Evolutionary conservation across 2,113 vertebrate species (phyloP), one percentile per base, ranked within the genome.

Genomic region (Aix galericulata): DNA sequence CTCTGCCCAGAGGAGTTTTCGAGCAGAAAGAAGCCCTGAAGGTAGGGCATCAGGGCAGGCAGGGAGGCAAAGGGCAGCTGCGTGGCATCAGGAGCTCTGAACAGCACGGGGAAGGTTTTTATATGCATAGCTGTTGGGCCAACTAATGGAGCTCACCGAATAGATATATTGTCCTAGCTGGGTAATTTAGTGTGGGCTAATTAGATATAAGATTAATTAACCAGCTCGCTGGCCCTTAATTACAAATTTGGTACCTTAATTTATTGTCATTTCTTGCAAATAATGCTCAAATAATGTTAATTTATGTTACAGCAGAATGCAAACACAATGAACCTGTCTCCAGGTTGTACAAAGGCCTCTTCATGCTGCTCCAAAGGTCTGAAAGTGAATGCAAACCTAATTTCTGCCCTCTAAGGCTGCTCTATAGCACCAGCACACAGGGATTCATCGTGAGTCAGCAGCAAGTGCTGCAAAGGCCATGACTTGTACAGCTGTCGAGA

Each of bases 131-230:
- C 68, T 82, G 60, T 52, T 93, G 91, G n/a, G 25, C 46, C n/a
- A 48, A 27, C 29, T 31, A 79, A 40, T 32, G 34, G 76, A 84
- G 53, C 60, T 89, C 32, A 32, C 56, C 91, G 85, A 93, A 95
- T 83, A 88, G 93, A 93, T 96, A 94, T 91, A 89, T 86, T 71
- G 75, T 64, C 29, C n/a, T 86, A 32, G 78, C 89, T 93, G 72
- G 67, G 56, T 94, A 91, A 90, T 93, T 95, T 95, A 88, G 89
- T 67, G 85, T 80, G 88, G 79, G 42, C 89, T 95, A 95, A 94
- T 93, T 91, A 96, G 46, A 86, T 63, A 91, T 84, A 77, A 91
- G 76, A 97, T 92, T 96, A 96, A 96, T 96, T 93, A 95, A 89
- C 53, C 68, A 87, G 69, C 71, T 96, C 64, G 53, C 74, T 84